A percentile compares a stretch with the other conserved stretches of the same genome.
Conservation (phyloP, 2,113 vertebrate genomes). For the Globicephala melas region DNA sequence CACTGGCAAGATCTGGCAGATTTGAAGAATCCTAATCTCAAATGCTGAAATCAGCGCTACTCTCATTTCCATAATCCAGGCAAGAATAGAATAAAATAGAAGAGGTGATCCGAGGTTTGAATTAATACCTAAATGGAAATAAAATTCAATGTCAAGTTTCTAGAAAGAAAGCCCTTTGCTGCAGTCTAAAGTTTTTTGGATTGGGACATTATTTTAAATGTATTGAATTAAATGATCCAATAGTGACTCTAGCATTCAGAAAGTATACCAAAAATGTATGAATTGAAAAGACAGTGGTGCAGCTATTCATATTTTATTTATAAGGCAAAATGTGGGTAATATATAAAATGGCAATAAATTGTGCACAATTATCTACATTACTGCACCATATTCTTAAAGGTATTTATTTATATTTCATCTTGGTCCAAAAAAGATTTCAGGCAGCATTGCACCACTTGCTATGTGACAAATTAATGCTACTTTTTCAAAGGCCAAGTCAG, state of each 20-base stretch:
- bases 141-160: background rate
- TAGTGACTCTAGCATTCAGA: conserved; percentile 18
- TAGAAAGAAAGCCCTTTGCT: background rate
- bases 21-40: background rate
- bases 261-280: conserved; percentile 52
- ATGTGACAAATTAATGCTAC: background rate
- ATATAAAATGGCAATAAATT: conserved; percentile 27
- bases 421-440: background rate
- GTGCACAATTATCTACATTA: background rate
- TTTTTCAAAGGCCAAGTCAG: background rate
- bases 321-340: conserved; percentile 25
- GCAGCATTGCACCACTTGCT: background rate
- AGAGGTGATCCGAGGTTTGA: background rate
- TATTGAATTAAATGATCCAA: background rate
- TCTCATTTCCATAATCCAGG: background rate
- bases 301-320: conserved; percentile 37
- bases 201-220: conserved; percentile 33
- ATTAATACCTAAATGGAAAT: conserved; percentile 15
- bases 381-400: background rate
- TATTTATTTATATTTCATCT: conserved; percentile 21
- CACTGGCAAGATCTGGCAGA: background rate
- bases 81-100: background rate
- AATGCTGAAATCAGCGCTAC: background rate
- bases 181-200: background rate
- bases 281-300: background rate